Evolutionary conservation across 2,888 invertebrate genomes (phyloP), one percentile per base, ranked within the genome.

Genomic region (Biston betularia): DNA sequence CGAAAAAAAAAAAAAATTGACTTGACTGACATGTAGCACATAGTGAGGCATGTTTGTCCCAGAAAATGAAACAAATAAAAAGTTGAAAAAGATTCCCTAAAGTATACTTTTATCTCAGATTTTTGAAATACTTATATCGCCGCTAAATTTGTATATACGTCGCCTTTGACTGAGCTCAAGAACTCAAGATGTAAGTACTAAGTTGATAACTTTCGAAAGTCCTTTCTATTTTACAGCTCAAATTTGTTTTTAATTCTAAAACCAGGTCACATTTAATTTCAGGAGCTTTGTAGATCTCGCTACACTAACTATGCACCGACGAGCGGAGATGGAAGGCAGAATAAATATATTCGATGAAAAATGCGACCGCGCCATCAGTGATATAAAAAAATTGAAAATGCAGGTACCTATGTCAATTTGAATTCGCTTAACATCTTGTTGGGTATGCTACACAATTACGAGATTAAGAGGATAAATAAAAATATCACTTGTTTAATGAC

Each of bases 261-360:
- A 55, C 40, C 11, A 33, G 50, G 38, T 54, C 46, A 40, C 52
- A 44, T 80, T 50, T 68, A 71, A 42, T 80, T 50, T 68, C 71
- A 93, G 93, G 93, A 93, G 93, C 83, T 92, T 86, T 69, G 80
- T 92, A 49, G 89, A 92, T 65, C 81, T 93, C 7, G 90, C 89
- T 15, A 89, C 89, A 46, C 70, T 92, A 70, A 87, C 92, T 7
- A 72, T 89, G 69, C 90, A 92, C 72, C 85, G 92, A 14, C 85
- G 88, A n/a, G 84, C 85, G 64, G 93, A 92, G 69, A 77, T 93
- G 76, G 90, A 90, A 77, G 78, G 77, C n/a, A 83, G 92, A 71
- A 84, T 90, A 55, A 83, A 84, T 49, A 71, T 74, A 5, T 89
- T 93, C 70, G 65, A 82, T 8, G 78, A 81, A 50, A 92, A 90